Evolutionary conservation across 1,140 invertebrate species (phyloP).

Genomic region (Drosophila santomea): DNA sequence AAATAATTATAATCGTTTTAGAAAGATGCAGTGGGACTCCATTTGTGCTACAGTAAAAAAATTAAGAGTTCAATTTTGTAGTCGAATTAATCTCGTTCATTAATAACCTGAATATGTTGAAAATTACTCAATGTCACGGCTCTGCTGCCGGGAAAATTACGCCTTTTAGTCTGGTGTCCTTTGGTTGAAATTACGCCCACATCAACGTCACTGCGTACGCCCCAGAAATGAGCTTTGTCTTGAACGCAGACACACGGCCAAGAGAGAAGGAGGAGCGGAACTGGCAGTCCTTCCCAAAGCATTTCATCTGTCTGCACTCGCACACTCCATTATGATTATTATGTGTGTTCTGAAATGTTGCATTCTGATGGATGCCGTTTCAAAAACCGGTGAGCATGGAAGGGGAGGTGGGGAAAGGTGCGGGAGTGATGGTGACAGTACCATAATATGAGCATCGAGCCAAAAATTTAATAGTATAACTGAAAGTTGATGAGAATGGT

Average conservation of each 20-base stretch:
- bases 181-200: slow-evolving; percentile 53
- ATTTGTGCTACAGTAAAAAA: background rate
- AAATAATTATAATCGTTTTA: too few species aligned
- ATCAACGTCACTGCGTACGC: slow-evolving; percentile 10
- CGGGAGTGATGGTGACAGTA: background rate
- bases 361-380: slow-evolving; percentile 21
- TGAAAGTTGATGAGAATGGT: slow-evolving; percentile 33
- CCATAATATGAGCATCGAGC: slow-evolving; percentile 48
- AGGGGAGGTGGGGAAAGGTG: too few species aligned
- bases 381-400: slow-evolving; percentile 4
- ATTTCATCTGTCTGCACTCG: slow-evolving; percentile 33
- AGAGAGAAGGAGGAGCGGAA: slow-evolving; percentile 11
- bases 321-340: slow-evolving; percentile 63
- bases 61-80: background rate
- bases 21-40: background rate
- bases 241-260: slow-evolving; percentile 19
- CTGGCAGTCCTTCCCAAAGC: slow-evolving; percentile 29
- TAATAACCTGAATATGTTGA: background rate
- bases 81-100: background rate
- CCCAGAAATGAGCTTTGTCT: slow-evolving; percentile 23
- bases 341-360: slow-evolving; percentile 29
- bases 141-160: slow-evolving; percentile 18
- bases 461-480: slow-evolving; percentile 65
- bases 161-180: slow-evolving; percentile 28
- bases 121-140: slow-evolving; percentile 5